Base-by-base conservation (phyloP, 1,140 invertebrate species). In the Oryctes rhinoceros region DNA sequence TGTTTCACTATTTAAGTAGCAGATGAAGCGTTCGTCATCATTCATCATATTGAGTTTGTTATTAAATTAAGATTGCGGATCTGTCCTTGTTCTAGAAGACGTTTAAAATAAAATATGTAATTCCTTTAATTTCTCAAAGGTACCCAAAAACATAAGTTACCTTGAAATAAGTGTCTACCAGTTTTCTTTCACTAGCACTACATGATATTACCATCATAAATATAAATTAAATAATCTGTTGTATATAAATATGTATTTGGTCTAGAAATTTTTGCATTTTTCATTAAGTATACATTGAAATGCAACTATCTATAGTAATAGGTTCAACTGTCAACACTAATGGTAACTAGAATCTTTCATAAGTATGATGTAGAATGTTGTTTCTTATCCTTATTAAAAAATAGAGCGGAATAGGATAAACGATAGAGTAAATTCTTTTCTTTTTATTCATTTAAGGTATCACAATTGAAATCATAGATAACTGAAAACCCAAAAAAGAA, bases 231-330 rank as follows among this genome's bases (percentile, higher is more conserved):
- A 71, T 71, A 71, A 71, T 71, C 20, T 71, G 35, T 35, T 71
- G 24, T 71, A 71, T 71, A 71, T 71, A 71, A 71, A 71, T 71
- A 71, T 71, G 65, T 71, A 71, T 71, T 71, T 71, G 65, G 65
- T 71, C 65, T 71, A 71, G 65, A 71, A 71, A 35, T 71, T 71
- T 71, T 71, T 71, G 65, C 65, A 37, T 71, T 71, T 24, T 37
- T 71, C 24, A 35, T 71, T 37, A 71, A 71, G 65, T 71, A 71
- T 71, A 71, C 65, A 71, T 71, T 71, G 20, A 71, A 71, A 71
- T 71, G 65, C 65, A 71, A 71, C 65, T 71, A 71, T 71, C 65
- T 71, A 71, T 71, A 18, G 53, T 71, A 71, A 24, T 35, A 71
- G 35, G 24, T 35, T 71, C 24, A 71, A 71, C 65, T 71, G 65